Base-by-base conservation (phyloP, 2,113 vertebrate species). In the Ranitomeya variabilis region DNA sequence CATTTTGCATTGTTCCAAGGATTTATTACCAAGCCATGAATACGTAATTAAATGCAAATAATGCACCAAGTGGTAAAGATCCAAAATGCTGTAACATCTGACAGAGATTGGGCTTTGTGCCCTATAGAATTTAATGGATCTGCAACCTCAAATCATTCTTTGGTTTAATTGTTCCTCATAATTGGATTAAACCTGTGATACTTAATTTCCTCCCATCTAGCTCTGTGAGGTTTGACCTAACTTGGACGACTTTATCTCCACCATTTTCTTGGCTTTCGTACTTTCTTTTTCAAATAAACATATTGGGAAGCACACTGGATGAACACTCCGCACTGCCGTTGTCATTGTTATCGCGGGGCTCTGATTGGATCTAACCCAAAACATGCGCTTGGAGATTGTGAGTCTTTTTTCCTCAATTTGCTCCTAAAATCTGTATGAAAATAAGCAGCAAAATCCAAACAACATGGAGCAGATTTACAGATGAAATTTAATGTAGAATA, bases 21-120 rank as follows among this genome's bases (percentile, higher is more conserved):
- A 74, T 85, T 66, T 74, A 73, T 85, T 85, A 73, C 31, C 67
- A 74, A 13, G 21, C 67, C n/a, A 52, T 71, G 69, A 73, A 85
- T 85, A 71, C 67, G 31, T 45, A 76, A 76, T 85, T 74, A 85
- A 59, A 60, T 13, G 7, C 57, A 62, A 60, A 81, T 37, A 84
- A 67, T 10, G 19, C 15, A 26, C 51, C 16, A 15, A 69, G 37
- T 54, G 18, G 64, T 23, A 69, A 84, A 69, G 69, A 55, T 71
- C 51, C 51, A 23, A 71, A 69, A 13, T 69, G n/a, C 23, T 71
- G 54, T 23, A 69, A 12, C 9, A 10, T 54, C 64, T 71, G 64
- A 71, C 64, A 84, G 60, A 4, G 66, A 71, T 84, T 71, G 54
- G 64, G 71, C 82, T 55, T 69, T 81, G 23, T 69, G 60, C 64